Conservation (phyloP, 2,113 vertebrate species). For the Axis porcinus region DNA sequence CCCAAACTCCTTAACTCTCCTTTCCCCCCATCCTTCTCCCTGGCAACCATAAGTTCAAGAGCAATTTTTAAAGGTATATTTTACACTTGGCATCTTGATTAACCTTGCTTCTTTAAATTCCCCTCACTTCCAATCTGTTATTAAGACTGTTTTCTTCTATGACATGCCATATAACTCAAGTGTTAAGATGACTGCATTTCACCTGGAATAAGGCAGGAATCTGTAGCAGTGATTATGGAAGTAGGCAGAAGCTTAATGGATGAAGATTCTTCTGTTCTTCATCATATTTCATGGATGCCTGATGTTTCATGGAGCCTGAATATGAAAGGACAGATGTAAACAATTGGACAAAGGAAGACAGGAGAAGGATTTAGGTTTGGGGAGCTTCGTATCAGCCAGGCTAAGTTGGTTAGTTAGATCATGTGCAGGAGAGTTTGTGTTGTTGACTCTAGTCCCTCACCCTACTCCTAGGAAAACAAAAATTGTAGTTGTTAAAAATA, state of each 20-base stretch:
- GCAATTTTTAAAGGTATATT: not conserved
- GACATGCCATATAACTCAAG: not conserved
- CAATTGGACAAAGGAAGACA: not conserved
- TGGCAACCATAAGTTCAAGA: not conserved
- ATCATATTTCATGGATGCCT: no score
- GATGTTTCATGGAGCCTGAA: not conserved
- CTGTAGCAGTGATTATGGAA: accelerated
- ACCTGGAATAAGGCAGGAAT: not conserved
- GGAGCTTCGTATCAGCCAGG: not conserved
- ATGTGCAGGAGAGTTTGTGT: accelerated
- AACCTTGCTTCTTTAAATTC: not conserved
- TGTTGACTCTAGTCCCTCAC: not conserved
- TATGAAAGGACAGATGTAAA: not conserved
- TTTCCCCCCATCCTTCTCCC: not conserved
- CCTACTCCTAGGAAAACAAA: not conserved
- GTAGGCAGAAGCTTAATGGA: not conserved
- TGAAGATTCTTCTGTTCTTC: not conserved
- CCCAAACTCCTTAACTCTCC: not conserved
- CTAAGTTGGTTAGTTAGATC: not conserved
- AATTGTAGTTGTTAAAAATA: not conserved
- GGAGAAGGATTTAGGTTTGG: not conserved
- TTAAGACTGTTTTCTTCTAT: not conserved
- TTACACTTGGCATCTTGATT: not conserved
- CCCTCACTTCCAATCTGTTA: not conserved
- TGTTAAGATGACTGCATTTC: not conserved